These are phyloP conservation scores for Lepisosteus osseus DNA, from an alignment of 2,113 vertebrate genomes.

Conservation along the genomic window DNA sequence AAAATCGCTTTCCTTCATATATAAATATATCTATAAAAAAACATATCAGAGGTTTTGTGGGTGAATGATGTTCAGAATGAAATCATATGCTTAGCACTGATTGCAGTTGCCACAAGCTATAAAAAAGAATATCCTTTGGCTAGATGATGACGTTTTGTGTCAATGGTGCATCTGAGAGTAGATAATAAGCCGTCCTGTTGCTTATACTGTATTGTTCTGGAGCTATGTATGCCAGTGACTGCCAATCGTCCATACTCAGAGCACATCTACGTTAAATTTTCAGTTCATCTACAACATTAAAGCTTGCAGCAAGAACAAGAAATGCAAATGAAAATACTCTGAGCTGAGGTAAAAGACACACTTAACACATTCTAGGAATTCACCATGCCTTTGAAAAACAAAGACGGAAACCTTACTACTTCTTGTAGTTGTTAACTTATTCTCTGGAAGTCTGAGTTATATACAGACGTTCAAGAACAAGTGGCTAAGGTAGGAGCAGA, in stretches of 20 bases:
- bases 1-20: conserved; percentile 23
- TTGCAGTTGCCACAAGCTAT: neutral
- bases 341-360: no score
- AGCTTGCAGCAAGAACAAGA: neutral
- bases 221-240: neutral
- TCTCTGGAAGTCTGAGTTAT: neutral
- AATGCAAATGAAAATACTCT: neutral
- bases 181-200: conserved; percentile 18
- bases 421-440: neutral
- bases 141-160: conserved; percentile 25
- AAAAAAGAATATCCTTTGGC: conserved; percentile 20
- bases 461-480: neutral
- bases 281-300: no score
- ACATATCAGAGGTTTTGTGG: conserved; percentile 32
- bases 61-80: conserved; percentile 14
- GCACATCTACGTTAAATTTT: neutral
- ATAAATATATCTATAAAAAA: conserved; percentile 25
- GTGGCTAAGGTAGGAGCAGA: neutral
- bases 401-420: conserved; percentile 3
- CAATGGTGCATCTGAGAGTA: conserved; percentile 28
- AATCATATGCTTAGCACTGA: conserved; percentile 1
- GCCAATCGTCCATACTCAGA: conserved; percentile 2
- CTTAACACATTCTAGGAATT: neutral
- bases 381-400: neutral
- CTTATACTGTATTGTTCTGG: neutral